Conservation (phyloP, 2,113 vertebrate species). For the Natator depressus region DNA sequence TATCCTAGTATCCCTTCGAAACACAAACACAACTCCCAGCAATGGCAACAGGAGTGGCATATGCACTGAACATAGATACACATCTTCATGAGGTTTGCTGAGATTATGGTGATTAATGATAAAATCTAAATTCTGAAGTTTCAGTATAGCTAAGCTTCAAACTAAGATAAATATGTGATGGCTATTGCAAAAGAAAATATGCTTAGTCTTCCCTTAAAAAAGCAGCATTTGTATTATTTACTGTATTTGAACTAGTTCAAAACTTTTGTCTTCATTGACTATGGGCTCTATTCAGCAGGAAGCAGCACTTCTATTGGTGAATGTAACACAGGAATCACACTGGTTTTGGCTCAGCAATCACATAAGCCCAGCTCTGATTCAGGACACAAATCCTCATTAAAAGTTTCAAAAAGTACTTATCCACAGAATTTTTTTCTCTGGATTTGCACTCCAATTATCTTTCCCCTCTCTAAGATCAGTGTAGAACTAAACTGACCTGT, state of each 20-base stretch:
- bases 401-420: neutral
- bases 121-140: neutral
- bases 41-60: accelerated
- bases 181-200: neutral
- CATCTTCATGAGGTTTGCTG: neutral
- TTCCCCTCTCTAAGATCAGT: neutral
- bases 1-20: neutral
- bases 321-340: neutral
- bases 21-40: neutral
- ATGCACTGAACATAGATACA: neutral
- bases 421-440: neutral
- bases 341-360: neutral
- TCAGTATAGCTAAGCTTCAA: neutral
- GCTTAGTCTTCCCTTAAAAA: neutral
- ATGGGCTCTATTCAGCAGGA: neutral
- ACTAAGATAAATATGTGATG: neutral
- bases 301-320: neutral
- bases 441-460: neutral
- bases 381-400: neutral
- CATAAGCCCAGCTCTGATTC: neutral
- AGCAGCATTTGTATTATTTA: neutral
- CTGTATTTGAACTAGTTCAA: neutral
- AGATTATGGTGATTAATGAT: neutral
- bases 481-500: neutral
- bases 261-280: neutral